These are phyloP conservation scores for Temnothorax longispinosus DNA, from an alignment of 1,140 invertebrate genomes.

Conservation along the genomic window DNA sequence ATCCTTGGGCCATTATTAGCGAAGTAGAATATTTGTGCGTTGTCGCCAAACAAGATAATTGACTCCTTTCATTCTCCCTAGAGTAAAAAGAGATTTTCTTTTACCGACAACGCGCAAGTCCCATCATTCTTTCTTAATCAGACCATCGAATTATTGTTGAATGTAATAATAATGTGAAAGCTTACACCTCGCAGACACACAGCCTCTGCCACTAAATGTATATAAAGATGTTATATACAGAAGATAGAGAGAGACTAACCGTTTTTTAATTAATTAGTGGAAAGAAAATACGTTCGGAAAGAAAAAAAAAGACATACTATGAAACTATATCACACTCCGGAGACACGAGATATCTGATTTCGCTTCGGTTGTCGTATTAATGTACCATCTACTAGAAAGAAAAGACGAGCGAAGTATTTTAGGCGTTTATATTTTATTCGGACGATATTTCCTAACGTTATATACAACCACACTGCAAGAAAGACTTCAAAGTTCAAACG, in stretches of 20 bases:
- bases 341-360: slow-evolving; percentile 12
- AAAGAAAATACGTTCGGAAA: slow-evolving; percentile 54
- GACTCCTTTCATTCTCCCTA: neutral
- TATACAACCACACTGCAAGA: slow-evolving; percentile 57
- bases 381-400: slow-evolving; percentile 9
- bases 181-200: slow-evolving; percentile 81
- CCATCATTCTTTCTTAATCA: slow-evolving; percentile 78
- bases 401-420: slow-evolving; percentile 39
- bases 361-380: slow-evolving; percentile 28
- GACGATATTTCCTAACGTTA: slow-evolving; percentile 53
- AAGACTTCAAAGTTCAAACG: slow-evolving; percentile 69
- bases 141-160: slow-evolving; percentile 78
- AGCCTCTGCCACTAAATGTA: slow-evolving; percentile 80
- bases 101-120: neutral
- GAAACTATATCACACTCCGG: slow-evolving; percentile 17
- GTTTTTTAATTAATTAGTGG: slow-evolving; percentile 75
- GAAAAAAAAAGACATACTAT: neutral
- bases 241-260: slow-evolving; percentile 66
- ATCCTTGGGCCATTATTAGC: slow-evolving; percentile 33
- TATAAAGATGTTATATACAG: slow-evolving; percentile 76
- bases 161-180: slow-evolving; percentile 77
- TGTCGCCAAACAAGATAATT: neutral
- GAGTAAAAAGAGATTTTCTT: neutral
- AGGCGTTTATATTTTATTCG: slow-evolving; percentile 56
- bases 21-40: slow-evolving; percentile 20